Percentiles rank a stretch among this genome's conserved stretches.
These are phyloP conservation scores for Falco cherrug DNA, from an alignment of 2,797 vertebrate species.

Conservation along the genomic window DNA sequence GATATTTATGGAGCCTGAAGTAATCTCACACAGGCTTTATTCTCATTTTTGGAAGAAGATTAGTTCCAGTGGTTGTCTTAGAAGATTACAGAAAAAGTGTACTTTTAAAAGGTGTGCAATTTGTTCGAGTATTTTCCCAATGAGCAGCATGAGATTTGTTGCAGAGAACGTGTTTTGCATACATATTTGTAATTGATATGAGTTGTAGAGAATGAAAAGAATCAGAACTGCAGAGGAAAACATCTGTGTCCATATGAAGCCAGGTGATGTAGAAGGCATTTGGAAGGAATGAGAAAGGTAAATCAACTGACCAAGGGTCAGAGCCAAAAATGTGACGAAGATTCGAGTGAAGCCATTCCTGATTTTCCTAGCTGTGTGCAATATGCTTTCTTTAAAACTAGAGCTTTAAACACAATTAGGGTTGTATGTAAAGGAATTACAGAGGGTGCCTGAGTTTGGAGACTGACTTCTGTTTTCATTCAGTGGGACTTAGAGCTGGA, in stretches of 20 bases:
- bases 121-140: neutral
- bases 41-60: conserved; percentile 9
- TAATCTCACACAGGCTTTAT: conserved; percentile 21
- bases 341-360: neutral
- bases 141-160: neutral
- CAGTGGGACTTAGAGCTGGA: too few relatives aligned
- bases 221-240: neutral
- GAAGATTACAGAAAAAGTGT: neutral
- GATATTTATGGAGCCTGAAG: conserved; percentile 34
- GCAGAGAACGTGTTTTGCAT: neutral
- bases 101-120: neutral
- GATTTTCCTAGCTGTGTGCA: neutral
- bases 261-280: neutral
- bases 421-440: neutral
- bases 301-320: neutral
- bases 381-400: neutral
- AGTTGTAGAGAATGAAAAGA: neutral
- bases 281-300: neutral
- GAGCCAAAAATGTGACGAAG: neutral
- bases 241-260: neutral
- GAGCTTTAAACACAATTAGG: neutral
- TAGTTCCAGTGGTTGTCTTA: conserved; percentile 30
- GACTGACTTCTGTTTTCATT: neutral
- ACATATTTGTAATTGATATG: neutral
- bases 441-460: neutral